Evolutionary conservation across 2,113 vertebrate genomes (phyloP), one percentile per base, ranked within the genome.

Genomic region (Ploceus nigricollis): DNA sequence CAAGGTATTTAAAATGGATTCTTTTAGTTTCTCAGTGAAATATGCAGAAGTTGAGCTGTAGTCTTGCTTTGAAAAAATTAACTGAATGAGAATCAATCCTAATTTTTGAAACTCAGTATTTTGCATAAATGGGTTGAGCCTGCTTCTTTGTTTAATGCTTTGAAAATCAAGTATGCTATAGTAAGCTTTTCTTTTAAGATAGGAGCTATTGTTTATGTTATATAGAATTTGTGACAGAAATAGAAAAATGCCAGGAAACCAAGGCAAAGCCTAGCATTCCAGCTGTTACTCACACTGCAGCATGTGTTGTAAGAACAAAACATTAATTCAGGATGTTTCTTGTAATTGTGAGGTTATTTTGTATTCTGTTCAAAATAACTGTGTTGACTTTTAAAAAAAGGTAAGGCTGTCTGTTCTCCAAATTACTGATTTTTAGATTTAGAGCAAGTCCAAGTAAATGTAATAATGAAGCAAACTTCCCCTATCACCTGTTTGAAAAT

Each of bases 241-340:
- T 69, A 94, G 79, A 80, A 94, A 94, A 92, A 93, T 91, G 28
- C 35, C 87, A 89, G 94, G 93, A 94, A 96, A 63, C 53, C 0
- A 20, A 75, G 58, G n/a, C 53, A 48, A 79, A 87, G 57, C 51
- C 12, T 92, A 33, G 25, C 47, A 39, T 90, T 90, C 56, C n/a
- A 87, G 63, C 60, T 82, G 61, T 83, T 91, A 83, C 31, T 90
- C n/a, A 68, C 14, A 44, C 31, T 51, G 22, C 57, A 56, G 23
- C 4, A 0, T 48, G 40, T 56, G 31, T 50, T 87, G 31, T 72
- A 30, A 72, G 78, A 94, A n/a, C n/a, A 87, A 75, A 66, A 56
- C 23, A 35, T 83, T 56, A 71, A 77, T 82, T 80, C 65, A 87
- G 60, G 39, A 57, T 72, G 31, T 94, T 96, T 87, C 53, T 82